Conservation (phyloP, 2,113 vertebrate species). For the Syngnathus typhle region DNA sequence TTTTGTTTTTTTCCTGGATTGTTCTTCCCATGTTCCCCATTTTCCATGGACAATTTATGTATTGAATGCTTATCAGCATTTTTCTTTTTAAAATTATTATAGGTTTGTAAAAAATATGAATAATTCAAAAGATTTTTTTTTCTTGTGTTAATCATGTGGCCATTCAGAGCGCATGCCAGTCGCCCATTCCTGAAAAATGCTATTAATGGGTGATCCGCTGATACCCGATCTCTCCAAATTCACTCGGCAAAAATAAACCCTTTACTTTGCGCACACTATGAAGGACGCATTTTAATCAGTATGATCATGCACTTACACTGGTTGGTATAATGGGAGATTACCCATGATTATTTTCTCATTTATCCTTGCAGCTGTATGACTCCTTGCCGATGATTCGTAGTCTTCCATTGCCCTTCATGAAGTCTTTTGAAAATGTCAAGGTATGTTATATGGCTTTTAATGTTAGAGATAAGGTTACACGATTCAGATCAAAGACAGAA, state of each 20-base stretch:
- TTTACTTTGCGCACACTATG: not conserved
- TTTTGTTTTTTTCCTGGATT: no score
- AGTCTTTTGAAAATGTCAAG: conserved; percentile 9
- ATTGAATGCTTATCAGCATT: no score
- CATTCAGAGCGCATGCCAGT: no score
- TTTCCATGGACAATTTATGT: no score
- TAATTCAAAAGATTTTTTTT: no score
- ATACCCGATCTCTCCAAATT: not conserved
- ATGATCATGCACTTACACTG: not conserved
- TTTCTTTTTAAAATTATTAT: no score
- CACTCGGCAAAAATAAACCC: not conserved
- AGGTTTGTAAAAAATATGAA: no score
- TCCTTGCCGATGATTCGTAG: conserved; percentile 8
- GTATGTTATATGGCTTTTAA: conserved; percentile 5
- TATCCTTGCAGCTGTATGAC: conserved; percentile 19
- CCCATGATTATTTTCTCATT: not conserved
- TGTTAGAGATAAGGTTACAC: not conserved
- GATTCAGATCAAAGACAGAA: not conserved
- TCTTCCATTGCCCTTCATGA: conserved; percentile 27
- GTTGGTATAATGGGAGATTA: not conserved
- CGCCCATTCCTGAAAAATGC: no score
- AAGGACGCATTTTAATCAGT: not conserved
- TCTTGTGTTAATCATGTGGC: no score
- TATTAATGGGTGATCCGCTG: not conserved
- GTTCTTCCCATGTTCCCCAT: no score